phyloP scores from a whole-genome alignment of 2,113 vertebrate species.

The Pagrus major region DNA sequence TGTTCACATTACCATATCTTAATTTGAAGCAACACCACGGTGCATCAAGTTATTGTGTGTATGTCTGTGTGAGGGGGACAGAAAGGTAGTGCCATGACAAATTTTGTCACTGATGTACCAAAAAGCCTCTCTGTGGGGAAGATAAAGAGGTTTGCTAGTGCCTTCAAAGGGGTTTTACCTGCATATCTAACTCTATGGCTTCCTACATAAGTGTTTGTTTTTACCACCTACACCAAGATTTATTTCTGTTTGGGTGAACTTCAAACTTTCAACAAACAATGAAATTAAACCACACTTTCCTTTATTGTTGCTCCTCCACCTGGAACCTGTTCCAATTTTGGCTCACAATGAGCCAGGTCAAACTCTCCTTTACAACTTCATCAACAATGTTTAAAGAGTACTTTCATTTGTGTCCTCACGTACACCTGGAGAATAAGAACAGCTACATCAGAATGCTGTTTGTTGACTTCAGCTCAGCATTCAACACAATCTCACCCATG shows the following conservation, averaged over 20 bases:
- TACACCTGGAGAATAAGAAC: no score
- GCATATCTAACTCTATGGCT: constrained; percentile 1
- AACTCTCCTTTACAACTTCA: constrained; percentile 17
- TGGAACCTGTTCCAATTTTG: background rate
- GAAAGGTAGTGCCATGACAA: constrained; percentile 33
- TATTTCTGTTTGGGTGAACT: constrained; percentile 34
- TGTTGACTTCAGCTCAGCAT: no score
- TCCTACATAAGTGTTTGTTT: constrained; percentile 28
- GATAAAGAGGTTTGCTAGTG: constrained; percentile 29
- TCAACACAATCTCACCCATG: no score
- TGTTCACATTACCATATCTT: constrained; percentile 69
- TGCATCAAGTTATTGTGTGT: constrained; percentile 50
- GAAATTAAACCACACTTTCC: background rate
- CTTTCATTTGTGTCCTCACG: background rate
- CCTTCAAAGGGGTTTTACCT: background rate
- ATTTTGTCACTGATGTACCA: constrained; percentile 23
- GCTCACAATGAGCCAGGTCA: background rate
- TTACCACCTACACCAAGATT: constrained; percentile 7
- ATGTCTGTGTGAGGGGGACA: constrained; percentile 32
- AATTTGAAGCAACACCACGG: constrained; percentile 57
- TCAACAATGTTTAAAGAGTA: background rate
- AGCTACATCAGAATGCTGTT: no score
- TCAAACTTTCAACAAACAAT: constrained; percentile 17
- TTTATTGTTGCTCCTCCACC: background rate
- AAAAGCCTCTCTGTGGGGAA: constrained; percentile 21